phyloP scores from a whole-genome alignment of 2,888 invertebrate genomes.

The Chaitophorus viminalis region DNA sequence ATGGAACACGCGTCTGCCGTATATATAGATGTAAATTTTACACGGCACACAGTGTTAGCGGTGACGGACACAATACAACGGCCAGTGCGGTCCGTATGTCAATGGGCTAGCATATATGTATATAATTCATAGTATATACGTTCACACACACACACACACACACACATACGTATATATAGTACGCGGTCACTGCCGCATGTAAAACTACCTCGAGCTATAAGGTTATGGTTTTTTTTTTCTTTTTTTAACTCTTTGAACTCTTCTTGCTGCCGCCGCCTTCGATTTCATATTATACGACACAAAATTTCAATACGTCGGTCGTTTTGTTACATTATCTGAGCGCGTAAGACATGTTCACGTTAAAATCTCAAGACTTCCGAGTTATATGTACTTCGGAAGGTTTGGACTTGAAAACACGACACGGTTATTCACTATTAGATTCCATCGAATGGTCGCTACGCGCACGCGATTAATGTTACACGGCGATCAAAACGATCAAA shows the following conservation, averaged over 20 bases:
- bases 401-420: no score
- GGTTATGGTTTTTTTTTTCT: constrained; percentile 7
- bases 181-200: constrained; percentile 46
- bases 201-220: constrained; percentile 52
- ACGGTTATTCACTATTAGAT: no score
- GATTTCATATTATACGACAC: constrained; percentile 2
- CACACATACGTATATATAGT: constrained; percentile 15
- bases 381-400: no score
- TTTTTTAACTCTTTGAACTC: constrained; percentile 54
- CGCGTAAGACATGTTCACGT: no score
- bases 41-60: constrained; percentile 4
- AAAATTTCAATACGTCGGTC: not conserved
- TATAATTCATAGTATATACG: not conserved
- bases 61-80: constrained; percentile 32
- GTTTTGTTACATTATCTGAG: not conserved
- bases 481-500: no score
- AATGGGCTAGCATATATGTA: constrained; percentile 9
- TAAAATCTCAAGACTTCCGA: no score
- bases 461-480: no score
- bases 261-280: constrained; percentile 35
- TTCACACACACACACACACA: not conserved
- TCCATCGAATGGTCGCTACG: no score
- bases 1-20: constrained; percentile 20
- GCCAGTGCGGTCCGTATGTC: constrained; percentile 46
- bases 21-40: not conserved